Conservation (phyloP, 2,797 vertebrate genomes). For the Phaenicophaeus curvirostris region DNA sequence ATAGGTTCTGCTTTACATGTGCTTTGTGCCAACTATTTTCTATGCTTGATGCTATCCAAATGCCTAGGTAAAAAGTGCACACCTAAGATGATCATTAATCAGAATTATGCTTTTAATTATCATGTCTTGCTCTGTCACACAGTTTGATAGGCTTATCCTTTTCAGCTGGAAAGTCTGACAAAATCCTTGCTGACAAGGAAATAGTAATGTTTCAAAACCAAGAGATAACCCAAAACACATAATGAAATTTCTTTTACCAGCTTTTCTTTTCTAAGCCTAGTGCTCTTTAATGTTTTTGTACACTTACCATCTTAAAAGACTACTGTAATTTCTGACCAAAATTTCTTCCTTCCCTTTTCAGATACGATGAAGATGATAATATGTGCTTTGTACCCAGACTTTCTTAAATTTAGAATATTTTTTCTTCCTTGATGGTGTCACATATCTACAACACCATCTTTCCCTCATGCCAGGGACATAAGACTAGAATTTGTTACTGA, state of each 20-base stretch:
- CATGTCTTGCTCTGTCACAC: not conserved
- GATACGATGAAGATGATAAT: not conserved
- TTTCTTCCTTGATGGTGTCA: not conserved
- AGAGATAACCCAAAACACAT: not conserved
- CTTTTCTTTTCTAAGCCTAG: not conserved
- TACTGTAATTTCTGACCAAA: not conserved
- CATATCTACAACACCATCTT: not conserved
- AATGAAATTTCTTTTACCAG: not conserved
- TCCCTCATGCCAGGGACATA: not conserved
- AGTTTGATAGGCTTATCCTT: not conserved
- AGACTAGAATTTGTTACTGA: not conserved
- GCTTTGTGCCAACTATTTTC: not conserved
- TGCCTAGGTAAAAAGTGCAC: not conserved
- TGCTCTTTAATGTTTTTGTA: not conserved
- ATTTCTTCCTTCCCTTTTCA: not conserved
- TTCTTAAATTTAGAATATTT: not conserved
- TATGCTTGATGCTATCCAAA: not conserved
- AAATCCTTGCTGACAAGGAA: not conserved
- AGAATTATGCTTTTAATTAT: not conserved
- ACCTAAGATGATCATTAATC: accelerated
- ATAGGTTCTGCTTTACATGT: not conserved
- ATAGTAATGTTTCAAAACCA: not conserved
- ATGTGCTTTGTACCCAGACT: not conserved
- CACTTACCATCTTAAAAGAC: not conserved
- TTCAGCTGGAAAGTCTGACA: not conserved